Conservation (phyloP, 2,797 vertebrate species). For the Karalla daura region DNA sequence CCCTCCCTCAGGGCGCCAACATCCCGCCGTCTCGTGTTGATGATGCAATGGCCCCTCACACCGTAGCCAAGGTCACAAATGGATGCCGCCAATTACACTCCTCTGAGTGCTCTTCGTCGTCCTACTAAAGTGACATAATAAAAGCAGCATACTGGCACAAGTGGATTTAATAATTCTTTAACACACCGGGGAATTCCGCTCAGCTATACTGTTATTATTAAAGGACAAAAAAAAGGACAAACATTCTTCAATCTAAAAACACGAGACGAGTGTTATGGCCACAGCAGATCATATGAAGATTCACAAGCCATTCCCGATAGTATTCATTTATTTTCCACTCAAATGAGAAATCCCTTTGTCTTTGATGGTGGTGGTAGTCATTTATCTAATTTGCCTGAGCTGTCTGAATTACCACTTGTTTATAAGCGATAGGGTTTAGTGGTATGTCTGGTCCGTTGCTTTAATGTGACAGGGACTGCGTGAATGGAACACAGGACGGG, state of each 20-base stretch:
- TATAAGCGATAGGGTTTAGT: conserved; percentile 41
- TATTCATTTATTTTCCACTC: conserved; percentile 71
- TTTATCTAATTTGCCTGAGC: conserved; percentile 68
- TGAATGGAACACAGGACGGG: conserved; percentile 36
- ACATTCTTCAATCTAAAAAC: conserved; percentile 38
- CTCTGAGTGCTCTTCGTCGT: conserved; percentile 55
- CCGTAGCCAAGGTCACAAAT: conserved; percentile 75
- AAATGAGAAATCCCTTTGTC: conserved; percentile 67
- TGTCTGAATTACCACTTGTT: conserved; percentile 61
- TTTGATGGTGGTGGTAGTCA: conserved; percentile 64
- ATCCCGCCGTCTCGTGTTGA: conserved; percentile 54
- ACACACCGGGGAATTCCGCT: conserved; percentile 47
- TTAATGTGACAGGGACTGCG: conserved; percentile 43
- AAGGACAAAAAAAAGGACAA: conserved; percentile 48
- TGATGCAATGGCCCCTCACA: conserved; percentile 45
- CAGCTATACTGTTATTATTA: conserved; percentile 66
- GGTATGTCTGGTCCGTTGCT: conserved; percentile 26
- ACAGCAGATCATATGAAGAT: conserved; percentile 46
- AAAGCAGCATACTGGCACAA: conserved; percentile 50
- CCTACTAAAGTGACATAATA: conserved; percentile 66
- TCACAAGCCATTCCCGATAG: conserved; percentile 51
- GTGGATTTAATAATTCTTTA: conserved; percentile 66
- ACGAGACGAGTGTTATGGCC: conserved; percentile 39
- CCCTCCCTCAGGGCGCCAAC: conserved; percentile 39
- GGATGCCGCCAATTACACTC: conserved; percentile 64